Evolutionary conservation across 1,140 invertebrate species (phyloP), one percentile per base, ranked within the genome.

Genomic region (Branchinecta lynchi): DNA sequence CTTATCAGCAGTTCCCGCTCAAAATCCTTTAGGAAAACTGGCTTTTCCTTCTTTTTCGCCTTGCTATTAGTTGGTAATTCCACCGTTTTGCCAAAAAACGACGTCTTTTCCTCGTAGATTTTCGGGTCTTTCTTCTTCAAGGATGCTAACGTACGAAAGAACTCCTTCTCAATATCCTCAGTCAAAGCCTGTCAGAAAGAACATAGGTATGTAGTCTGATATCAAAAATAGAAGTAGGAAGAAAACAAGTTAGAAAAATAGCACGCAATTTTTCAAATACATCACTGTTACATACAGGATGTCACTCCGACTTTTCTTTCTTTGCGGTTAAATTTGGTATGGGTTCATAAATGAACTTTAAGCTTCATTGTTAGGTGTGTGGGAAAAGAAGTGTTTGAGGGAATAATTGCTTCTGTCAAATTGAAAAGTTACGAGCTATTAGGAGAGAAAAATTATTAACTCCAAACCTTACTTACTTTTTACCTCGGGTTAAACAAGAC

Each of bases 121-220:
- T 82, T 84, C 0, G 92, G 89, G 81, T 96, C 89, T 78, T 90
- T 90, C 44, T 85, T 89, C 77, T 95, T 96, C 7, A 97, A 77
- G 70, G 84, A 86, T 2, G 92, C 83, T 0, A 95, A 78, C 0
- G 92, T 89, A 80, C 89, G 90, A 7, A 91, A 86, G 78, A 96
- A 96, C 68, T 89, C 85, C 75, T 87, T 86, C 75, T 96, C 93
- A 60, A 90, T 81, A 72, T 87, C 82, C 72, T 83, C 78, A 70
- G 82, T 81, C 79, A 78, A 72, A 80, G 75, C 69, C 76, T 78
- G 79, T 81, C 45, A 45, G 67, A 66, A 44, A 76, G 76, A 17
- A 68, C 65, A 72, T 71, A 20, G 60, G 43, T 10, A 44, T 66
- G 21, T 60, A 44, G 21, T 44, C 46, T 12, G 69, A 66, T 70